Conservation (phyloP, 2,113 vertebrate genomes). For the Theristicus caerulescens region DNA sequence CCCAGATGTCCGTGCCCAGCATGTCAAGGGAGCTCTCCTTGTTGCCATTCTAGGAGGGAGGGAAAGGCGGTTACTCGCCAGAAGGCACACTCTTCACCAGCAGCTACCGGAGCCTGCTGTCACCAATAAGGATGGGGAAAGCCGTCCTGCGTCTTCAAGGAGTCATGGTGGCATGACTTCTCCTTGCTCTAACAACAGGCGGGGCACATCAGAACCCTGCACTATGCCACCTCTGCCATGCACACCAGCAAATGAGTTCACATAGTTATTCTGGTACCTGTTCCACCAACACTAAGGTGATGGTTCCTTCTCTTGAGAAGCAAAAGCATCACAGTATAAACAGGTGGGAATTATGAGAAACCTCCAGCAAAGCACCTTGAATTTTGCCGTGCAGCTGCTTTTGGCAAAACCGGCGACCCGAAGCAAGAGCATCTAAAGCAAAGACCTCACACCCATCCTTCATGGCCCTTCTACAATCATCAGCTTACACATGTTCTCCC, state of each 20-base stretch:
- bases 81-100: not conserved
- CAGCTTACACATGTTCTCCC: not conserved
- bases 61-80: not conserved
- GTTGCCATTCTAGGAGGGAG: constrained; percentile 87
- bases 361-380: not conserved
- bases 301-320: fast-evolving
- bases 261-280: fast-evolving
- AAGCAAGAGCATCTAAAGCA: not conserved
- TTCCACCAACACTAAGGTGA: not conserved
- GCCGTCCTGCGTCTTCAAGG: not conserved
- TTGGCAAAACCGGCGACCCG: fast-evolving
- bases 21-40: constrained; percentile 89
- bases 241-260: not conserved
- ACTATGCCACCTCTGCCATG: fast-evolving
- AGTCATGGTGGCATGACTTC: not conserved
- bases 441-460: fast-evolving
- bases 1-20: constrained; percentile 97
- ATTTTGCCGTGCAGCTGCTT: not conserved
- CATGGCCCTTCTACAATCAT: not conserved
- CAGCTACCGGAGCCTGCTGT: not conserved
- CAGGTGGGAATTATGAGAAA: not conserved
- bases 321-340: not conserved
- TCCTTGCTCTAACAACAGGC: not conserved
- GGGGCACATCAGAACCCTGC: fast-evolving
- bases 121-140: not conserved